These are phyloP conservation scores for Chalcosyrphus nemorum DNA, from an alignment of 2,888 invertebrate species.

Conservation along the genomic window DNA sequence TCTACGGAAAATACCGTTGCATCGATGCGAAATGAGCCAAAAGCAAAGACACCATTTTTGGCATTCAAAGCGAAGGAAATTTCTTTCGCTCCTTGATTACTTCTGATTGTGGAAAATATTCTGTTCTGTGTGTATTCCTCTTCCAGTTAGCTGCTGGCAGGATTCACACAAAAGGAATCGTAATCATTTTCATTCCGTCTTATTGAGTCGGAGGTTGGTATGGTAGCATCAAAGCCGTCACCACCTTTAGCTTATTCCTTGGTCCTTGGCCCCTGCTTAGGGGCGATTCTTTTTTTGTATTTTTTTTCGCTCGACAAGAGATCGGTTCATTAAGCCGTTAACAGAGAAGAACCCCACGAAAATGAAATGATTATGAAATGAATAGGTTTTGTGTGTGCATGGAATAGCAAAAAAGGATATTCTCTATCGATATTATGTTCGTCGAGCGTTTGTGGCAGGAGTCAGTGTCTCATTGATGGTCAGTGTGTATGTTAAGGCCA, in stretches of 20 bases:
- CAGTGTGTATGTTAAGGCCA: background rate
- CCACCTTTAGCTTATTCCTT: constrained; percentile 22
- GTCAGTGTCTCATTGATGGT: constrained; percentile 36
- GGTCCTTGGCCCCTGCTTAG: background rate
- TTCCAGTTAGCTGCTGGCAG: constrained; percentile 4
- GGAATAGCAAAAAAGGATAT: constrained; percentile 34
- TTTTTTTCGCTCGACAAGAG: constrained; percentile 22
- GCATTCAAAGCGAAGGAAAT: constrained; percentile 38
- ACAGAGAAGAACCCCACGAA: constrained; percentile 18
- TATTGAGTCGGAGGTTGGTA: constrained; percentile 18
- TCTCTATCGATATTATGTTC: constrained; percentile 17
- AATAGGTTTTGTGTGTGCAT: constrained; percentile 42
- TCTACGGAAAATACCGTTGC: constrained; percentile 9
- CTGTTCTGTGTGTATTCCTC: constrained; percentile 22
- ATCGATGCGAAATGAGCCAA: constrained; percentile 50
- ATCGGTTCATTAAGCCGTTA: constrained; percentile 62
- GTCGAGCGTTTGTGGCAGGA: background rate
- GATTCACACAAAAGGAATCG: constrained; percentile 40
- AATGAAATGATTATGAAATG: constrained; percentile 59
- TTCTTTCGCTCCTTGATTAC: constrained; percentile 50
- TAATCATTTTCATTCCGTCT: constrained; percentile 52
- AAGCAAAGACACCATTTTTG: constrained; percentile 42
- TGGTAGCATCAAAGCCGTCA: background rate
- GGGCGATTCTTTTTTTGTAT: constrained; percentile 2
- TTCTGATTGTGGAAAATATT: constrained; percentile 61